Conservation (phyloP, 1,140 invertebrate genomes). For the Drosophila elegans region DNA sequence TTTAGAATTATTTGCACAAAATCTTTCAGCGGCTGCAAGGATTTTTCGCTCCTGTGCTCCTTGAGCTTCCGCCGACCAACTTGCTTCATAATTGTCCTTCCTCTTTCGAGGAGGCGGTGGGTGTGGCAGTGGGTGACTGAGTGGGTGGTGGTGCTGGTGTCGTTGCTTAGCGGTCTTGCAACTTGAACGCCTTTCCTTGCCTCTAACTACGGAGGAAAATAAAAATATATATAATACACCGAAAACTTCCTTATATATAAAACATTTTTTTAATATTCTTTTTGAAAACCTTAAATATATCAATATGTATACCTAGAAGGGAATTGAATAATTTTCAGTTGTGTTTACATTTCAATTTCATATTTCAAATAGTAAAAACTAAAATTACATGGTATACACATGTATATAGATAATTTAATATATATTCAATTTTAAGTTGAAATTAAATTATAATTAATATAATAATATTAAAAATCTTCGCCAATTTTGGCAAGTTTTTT, state of each 20-base stretch:
- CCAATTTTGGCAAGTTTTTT: background rate
- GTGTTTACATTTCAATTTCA: too few relatives aligned
- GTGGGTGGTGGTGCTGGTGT: conserved; percentile 26
- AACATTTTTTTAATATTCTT: too few relatives aligned
- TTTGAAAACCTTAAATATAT: too few relatives aligned
- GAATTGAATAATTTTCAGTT: too few relatives aligned
- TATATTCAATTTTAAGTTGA: too few relatives aligned
- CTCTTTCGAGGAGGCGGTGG: background rate
- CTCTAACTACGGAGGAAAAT: conserved; percentile 22
- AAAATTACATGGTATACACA: too few relatives aligned
- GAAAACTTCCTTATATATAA: background rate
- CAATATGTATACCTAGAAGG: too few relatives aligned
- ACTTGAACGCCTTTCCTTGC: conserved; percentile 49
- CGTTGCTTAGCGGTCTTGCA: conserved; percentile 52
- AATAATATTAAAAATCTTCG: background rate
- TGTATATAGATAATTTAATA: too few relatives aligned
- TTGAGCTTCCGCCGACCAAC: conserved; percentile 34
- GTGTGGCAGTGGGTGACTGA: background rate
- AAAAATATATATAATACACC: conserved; percentile 1
- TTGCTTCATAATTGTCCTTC: conserved; percentile 54
- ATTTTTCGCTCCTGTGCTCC: conserved; percentile 29
- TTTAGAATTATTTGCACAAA: conserved; percentile 77
- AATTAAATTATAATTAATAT: too few relatives aligned
- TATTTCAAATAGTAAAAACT: too few relatives aligned
- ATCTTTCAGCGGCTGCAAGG: conserved; percentile 61